Evolutionary conservation across 2,888 invertebrate species (phyloP).

Genomic region (Carcina quercana): DNA sequence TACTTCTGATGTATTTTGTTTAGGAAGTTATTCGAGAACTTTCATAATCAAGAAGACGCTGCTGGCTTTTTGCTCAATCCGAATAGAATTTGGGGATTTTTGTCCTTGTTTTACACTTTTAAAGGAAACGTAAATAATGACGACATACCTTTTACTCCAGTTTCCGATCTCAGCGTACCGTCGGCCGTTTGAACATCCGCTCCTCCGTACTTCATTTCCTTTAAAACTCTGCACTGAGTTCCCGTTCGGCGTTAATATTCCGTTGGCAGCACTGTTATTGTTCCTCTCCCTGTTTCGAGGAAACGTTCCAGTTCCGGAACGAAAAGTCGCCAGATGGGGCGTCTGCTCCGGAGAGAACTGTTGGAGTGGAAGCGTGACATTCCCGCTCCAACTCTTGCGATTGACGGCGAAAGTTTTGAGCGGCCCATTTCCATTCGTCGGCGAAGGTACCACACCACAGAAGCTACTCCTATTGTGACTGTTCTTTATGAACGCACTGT

Average conservation of each 20-base stretch:
- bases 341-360: conserved; percentile 56
- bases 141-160: conserved; percentile 72
- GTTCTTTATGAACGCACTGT: conserved; percentile 68
- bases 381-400: conserved; percentile 72
- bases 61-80: no score
- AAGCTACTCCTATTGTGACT: conserved; percentile 71
- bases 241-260: conserved; percentile 71
- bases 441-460: conserved; percentile 63
- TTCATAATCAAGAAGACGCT: no score
- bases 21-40: no score
- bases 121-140: no score
- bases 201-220: conserved; percentile 71
- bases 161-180: conserved; percentile 76
- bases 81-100: no score
- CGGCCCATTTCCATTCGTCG: conserved; percentile 58
- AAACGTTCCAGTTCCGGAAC: conserved; percentile 67
- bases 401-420: conserved; percentile 69
- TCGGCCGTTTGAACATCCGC: conserved; percentile 68
- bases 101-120: no score
- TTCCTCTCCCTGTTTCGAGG: conserved; percentile 67
- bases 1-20: no score
- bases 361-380: conserved; percentile 67
- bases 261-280: conserved; percentile 59
- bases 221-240: conserved; percentile 61
- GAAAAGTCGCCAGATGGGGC: conserved; percentile 65